These are phyloP conservation scores for Sylvicola cinctus DNA, from an alignment of 2,888 invertebrate species.

Conservation along the genomic window DNA sequence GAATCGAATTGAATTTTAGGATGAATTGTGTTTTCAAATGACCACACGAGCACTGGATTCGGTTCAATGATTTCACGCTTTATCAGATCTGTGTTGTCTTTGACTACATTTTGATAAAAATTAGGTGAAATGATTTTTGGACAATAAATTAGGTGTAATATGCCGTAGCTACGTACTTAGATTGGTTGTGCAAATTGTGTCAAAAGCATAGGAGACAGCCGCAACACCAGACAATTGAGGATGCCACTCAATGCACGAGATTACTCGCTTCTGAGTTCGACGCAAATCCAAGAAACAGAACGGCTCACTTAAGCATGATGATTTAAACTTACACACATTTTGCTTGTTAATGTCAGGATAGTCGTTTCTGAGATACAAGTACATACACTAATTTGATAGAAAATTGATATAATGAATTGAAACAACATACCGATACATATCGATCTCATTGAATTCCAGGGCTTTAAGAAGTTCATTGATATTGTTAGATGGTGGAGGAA, in stretches of 20 bases:
- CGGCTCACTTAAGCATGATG: slow-evolving; percentile 22
- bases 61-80: slow-evolving; percentile 35
- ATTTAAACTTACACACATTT: slow-evolving; percentile 15
- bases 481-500: slow-evolving; percentile 16
- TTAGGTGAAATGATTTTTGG: slow-evolving; percentile 1
- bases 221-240: slow-evolving; percentile 46
- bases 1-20: slow-evolving; percentile 49
- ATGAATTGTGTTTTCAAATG: slow-evolving; percentile 43
- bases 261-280: slow-evolving; percentile 41
- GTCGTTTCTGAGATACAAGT: slow-evolving; percentile 16
- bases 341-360: slow-evolving; percentile 17
- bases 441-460: slow-evolving; percentile 24
- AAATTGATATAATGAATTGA: not conserved
- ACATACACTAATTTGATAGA: not conserved
- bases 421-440: slow-evolving; percentile 20
- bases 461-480: slow-evolving; percentile 17
- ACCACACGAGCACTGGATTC: slow-evolving; percentile 54
- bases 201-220: slow-evolving; percentile 43
- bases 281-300: slow-evolving; percentile 43
- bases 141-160: slow-evolving; percentile 3
- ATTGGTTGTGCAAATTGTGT: slow-evolving; percentile 27
- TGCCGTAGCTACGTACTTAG: slow-evolving; percentile 23
- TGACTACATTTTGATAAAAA: slow-evolving; percentile 8
- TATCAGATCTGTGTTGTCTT: slow-evolving; percentile 25
- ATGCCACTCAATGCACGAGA: slow-evolving; percentile 47